phyloP scores from a whole-genome alignment of 1,140 invertebrate genomes.

The Melipona quadrifasciata region DNA sequence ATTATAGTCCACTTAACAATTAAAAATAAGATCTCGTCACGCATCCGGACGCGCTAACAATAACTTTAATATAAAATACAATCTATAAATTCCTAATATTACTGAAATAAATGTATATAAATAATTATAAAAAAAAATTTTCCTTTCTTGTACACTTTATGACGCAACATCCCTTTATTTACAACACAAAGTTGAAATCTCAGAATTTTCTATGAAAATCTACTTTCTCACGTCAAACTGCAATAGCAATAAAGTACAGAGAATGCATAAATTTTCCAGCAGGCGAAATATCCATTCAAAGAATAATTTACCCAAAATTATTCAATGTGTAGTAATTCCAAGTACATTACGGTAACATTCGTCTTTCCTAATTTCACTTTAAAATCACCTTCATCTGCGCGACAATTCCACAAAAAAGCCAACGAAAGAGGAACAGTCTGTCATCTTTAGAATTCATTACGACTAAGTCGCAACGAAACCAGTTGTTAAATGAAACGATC shows the following conservation, averaged over 20 bases:
- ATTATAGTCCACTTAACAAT: no score
- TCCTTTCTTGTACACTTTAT: background rate
- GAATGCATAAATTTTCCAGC: background rate
- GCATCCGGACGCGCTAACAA: no score
- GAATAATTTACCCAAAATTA: background rate
- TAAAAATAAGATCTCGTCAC: no score
- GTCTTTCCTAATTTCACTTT: background rate
- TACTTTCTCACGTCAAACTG: background rate
- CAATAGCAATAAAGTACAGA: background rate
- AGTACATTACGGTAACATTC: background rate
- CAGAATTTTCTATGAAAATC: background rate
- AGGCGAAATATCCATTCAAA: background rate
- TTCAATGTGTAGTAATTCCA: background rate
- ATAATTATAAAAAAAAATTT: no score
- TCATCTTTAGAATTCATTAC: background rate
- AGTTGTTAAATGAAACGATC: background rate
- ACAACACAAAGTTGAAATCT: background rate
- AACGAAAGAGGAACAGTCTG: background rate
- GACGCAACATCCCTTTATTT: background rate
- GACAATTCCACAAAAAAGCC: background rate
- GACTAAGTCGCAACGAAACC: background rate
- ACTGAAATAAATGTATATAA: no score
- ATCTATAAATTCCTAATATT: no score
- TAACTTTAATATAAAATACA: no score
- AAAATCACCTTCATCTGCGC: background rate